A percentile compares a stretch with the other conserved stretches of the same genome.
These are phyloP conservation scores for Drosophila basisetae DNA, from an alignment of 2,888 invertebrate genomes.

Conservation along the genomic window DNA sequence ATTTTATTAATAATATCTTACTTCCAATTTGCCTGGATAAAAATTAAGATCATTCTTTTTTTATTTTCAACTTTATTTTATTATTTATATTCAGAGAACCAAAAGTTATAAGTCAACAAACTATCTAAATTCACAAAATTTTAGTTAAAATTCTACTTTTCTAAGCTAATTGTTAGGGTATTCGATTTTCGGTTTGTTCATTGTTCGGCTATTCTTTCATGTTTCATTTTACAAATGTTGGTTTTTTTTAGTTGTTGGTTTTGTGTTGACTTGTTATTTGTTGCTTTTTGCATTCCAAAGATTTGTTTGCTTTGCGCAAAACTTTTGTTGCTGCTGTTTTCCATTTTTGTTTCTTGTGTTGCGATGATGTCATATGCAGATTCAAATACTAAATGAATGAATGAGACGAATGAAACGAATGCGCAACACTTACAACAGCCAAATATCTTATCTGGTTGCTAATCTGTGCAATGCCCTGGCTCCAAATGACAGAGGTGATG, in stretches of 20 bases:
- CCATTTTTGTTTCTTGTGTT: not conserved
- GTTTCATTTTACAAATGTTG: slow-evolving; percentile 19
- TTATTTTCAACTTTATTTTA: not conserved
- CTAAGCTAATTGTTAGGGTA: not conserved
- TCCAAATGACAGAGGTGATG: slow-evolving; percentile 77
- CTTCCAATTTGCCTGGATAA: too few relatives aligned
- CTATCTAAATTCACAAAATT: not conserved
- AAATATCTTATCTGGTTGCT: slow-evolving; percentile 11
- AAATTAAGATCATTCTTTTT: not conserved
- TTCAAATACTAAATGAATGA: slow-evolving; percentile 18
- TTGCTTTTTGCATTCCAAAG: slow-evolving; percentile 50
- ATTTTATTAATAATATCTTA: too few relatives aligned
- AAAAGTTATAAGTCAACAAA: not conserved
- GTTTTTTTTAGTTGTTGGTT: slow-evolving; percentile 14
- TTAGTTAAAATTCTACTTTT: not conserved
- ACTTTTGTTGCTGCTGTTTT: slow-evolving; percentile 44
- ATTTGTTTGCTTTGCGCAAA: slow-evolving; percentile 65
- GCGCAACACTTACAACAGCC: not conserved
- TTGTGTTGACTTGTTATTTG: slow-evolving; percentile 44
- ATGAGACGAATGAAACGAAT: not conserved
- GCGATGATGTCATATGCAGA: slow-evolving; percentile 78
- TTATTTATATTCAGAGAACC: not conserved
- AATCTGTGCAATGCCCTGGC: slow-evolving; percentile 52
- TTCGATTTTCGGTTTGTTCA: slow-evolving; percentile 1
- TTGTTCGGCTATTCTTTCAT: not conserved